These are phyloP conservation scores for Nysson spinosus DNA, from an alignment of 2,888 invertebrate species.

Conservation along the genomic window DNA sequence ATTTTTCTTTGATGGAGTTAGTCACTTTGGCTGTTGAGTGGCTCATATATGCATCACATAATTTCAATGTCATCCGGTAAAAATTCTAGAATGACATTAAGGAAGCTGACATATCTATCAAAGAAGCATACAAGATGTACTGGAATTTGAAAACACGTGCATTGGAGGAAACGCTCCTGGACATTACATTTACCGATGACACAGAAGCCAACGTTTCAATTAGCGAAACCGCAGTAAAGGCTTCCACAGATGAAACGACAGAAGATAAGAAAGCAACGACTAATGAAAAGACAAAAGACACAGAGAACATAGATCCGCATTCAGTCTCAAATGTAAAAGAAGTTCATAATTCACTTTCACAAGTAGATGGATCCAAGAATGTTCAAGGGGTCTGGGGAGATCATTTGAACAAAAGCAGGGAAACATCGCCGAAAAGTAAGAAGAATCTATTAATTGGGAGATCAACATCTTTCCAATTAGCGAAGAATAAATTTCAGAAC, in stretches of 20 bases:
- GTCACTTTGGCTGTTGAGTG: no score
- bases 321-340: neutral
- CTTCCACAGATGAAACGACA: slow-evolving; percentile 57
- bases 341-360: neutral
- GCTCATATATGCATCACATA: no score
- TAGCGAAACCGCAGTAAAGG: slow-evolving; percentile 28
- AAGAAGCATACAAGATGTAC: slow-evolving; percentile 89
- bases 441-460: slow-evolving; percentile 45
- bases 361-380: slow-evolving; percentile 43
- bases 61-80: no score
- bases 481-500: slow-evolving; percentile 85
- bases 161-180: slow-evolving; percentile 84
- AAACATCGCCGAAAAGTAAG: slow-evolving; percentile 53
- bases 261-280: slow-evolving; percentile 22
- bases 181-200: slow-evolving; percentile 77
- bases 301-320: slow-evolving; percentile 54
- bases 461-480: slow-evolving; percentile 79
- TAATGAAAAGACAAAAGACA: slow-evolving; percentile 38
- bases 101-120: slow-evolving; percentile 85
- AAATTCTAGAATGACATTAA: slow-evolving; percentile 87
- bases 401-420: slow-evolving; percentile 76
- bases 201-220: slow-evolving; percentile 52
- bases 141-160: slow-evolving; percentile 87
- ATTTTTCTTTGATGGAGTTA: no score
- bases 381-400: slow-evolving; percentile 78